These are phyloP conservation scores for Geophilus truncorum DNA, from an alignment of 2,888 invertebrate species.

Conservation along the genomic window DNA sequence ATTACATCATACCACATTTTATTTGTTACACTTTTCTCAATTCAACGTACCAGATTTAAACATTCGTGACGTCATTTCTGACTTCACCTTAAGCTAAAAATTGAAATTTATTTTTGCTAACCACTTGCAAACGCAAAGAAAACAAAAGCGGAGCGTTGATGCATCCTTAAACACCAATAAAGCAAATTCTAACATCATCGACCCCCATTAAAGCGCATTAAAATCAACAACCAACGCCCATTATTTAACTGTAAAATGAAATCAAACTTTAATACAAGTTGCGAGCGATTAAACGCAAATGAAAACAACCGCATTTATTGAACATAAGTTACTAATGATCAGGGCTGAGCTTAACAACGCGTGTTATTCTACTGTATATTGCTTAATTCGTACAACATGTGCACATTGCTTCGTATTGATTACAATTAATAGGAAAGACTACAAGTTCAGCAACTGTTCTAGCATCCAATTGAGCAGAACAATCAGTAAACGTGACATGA, in stretches of 20 bases:
- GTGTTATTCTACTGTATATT: not conserved
- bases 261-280: not conserved
- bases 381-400: not conserved
- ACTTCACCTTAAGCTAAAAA: too few species aligned
- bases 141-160: too few species aligned
- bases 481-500: constrained; percentile 15
- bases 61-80: too few species aligned
- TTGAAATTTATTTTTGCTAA: too few species aligned
- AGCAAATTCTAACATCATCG: too few species aligned
- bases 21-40: too few species aligned
- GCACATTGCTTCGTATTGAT: constrained; percentile 6
- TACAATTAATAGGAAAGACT: constrained; percentile 9
- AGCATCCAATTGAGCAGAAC: not conserved
- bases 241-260: not conserved
- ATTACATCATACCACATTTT: too few species aligned
- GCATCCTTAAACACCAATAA: too few species aligned
- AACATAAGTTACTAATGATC: not conserved
- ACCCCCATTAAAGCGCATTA: too few species aligned
- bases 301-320: not conserved
- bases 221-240: not conserved
- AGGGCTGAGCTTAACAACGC: not conserved
- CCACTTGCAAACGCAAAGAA: too few species aligned
- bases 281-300: not conserved
- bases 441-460: constrained; percentile 12
- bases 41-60: too few species aligned